Percentiles rank a stretch among this genome's conserved stretches.
These are phyloP conservation scores for Branchinecta lindahli DNA, from an alignment of 1,140 invertebrate species.

Conservation along the genomic window DNA sequence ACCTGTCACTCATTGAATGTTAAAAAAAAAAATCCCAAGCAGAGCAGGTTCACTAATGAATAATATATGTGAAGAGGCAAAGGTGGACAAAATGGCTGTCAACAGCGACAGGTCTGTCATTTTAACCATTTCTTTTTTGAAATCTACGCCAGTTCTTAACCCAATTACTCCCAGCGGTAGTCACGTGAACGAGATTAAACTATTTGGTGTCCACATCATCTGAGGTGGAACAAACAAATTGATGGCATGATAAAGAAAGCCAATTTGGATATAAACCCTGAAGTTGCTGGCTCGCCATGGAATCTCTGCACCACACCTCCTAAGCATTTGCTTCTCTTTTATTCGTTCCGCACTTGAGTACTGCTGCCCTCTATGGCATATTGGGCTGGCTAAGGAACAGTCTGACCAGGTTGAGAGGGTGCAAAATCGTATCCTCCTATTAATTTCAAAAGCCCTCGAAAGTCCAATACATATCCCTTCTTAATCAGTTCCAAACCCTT, in stretches of 20 bases:
- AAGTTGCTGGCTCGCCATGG: constrained; percentile 3
- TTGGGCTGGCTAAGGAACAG: constrained; percentile 7
- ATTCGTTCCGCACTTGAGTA: constrained; percentile 8
- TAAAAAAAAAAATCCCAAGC: no score
- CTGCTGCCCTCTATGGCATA: constrained; percentile 1
- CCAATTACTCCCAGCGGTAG: no score
- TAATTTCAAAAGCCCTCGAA: neutral
- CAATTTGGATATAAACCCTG: neutral
- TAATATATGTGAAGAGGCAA: no score
- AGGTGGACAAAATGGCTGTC: no score
- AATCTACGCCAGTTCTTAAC: no score
- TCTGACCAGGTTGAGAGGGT: constrained; percentile 3
- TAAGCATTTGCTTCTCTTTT: neutral
- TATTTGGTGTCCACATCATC: no score
- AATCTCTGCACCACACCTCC: constrained; percentile 4
- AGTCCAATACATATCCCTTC: neutral
- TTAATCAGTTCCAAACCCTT: neutral
- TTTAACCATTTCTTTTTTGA: no score
- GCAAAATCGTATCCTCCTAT: neutral
- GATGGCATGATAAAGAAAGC: constrained; percentile 4
- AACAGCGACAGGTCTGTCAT: no score
- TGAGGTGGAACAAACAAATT: constrained; percentile 5
- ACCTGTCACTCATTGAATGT: no score
- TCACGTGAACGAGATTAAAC: no score
- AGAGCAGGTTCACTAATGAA: no score